A percentile compares a stretch with the other conserved stretches of the same genome.
These are phyloP conservation scores for Aproaerema taeniolella DNA, from an alignment of 2,888 invertebrate species.

Conservation along the genomic window DNA sequence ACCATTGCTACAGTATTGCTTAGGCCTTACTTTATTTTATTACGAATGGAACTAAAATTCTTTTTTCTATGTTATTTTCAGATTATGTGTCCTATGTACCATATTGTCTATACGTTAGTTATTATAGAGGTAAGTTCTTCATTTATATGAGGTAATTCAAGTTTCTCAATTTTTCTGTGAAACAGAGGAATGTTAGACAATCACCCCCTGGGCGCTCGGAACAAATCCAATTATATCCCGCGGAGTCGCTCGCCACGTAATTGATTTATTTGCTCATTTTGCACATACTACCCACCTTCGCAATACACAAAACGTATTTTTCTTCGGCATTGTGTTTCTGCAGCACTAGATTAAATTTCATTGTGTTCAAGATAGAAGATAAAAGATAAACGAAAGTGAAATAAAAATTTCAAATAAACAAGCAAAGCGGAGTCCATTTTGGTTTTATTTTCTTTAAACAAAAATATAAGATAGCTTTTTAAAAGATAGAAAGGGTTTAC, in stretches of 20 bases:
- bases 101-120: too few relatives aligned
- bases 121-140: too few relatives aligned
- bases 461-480: too few relatives aligned
- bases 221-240: conserved; percentile 67
- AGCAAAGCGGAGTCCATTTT: too few relatives aligned
- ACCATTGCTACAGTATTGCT: too few relatives aligned
- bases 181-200: conserved; percentile 52
- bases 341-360: conserved; percentile 2
- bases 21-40: too few relatives aligned
- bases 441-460: too few relatives aligned
- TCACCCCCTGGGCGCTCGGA: conserved; percentile 51
- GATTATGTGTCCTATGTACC: too few relatives aligned
- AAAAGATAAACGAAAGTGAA: neutral
- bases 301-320: conserved; percentile 21
- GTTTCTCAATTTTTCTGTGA: conserved; percentile 23
- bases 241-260: conserved; percentile 55
- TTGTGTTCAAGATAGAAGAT: neutral
- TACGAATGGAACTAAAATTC: too few relatives aligned
- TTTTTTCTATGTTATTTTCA: too few relatives aligned
- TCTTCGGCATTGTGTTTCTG: conserved; percentile 23
- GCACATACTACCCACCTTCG: conserved; percentile 30
- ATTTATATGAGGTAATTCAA: conserved; percentile 5
- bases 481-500: too few relatives aligned
- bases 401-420: neutral
- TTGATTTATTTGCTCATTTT: conserved; percentile 70